Conservation (phyloP, 1,140 invertebrate genomes). For the Lucilia cuprina region DNA sequence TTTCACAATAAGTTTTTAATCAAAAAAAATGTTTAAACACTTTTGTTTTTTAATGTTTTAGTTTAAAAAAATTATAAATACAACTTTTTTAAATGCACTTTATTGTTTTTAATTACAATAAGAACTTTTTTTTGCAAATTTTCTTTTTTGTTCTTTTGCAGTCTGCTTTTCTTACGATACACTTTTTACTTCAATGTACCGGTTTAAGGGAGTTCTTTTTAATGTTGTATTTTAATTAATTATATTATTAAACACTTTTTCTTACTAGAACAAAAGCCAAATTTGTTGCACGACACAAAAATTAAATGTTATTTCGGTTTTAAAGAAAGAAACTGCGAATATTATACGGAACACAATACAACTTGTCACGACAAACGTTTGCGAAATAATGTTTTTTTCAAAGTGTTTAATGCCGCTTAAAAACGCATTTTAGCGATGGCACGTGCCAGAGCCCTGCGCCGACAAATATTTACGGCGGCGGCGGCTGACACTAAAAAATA, state of each 20-base stretch:
- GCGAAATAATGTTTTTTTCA: constrained; percentile 21
- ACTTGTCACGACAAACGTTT: constrained; percentile 28
- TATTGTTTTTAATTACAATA: background rate
- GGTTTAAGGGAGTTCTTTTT: background rate
- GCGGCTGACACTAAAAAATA: too few relatives aligned
- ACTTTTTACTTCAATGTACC: constrained; percentile 32
- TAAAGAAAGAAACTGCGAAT: background rate
- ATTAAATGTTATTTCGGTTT: background rate
- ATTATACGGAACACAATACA: background rate
- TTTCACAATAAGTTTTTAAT: background rate
- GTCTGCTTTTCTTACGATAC: background rate
- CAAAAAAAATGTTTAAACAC: background rate
- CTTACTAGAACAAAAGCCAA: background rate
- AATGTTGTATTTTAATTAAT: background rate
- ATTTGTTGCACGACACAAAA: background rate
- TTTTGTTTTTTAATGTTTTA: background rate
- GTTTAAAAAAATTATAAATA: background rate
- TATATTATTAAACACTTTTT: background rate
- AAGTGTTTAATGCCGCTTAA: background rate
- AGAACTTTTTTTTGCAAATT: background rate
- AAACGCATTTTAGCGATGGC: background rate
- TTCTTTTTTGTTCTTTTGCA: background rate
- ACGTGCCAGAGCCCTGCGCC: background rate
- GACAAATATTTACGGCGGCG: too few relatives aligned
- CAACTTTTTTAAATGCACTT: background rate